Base-by-base conservation (phyloP, 2,888 invertebrate species). In the Lampropteryx suffumata region DNA sequence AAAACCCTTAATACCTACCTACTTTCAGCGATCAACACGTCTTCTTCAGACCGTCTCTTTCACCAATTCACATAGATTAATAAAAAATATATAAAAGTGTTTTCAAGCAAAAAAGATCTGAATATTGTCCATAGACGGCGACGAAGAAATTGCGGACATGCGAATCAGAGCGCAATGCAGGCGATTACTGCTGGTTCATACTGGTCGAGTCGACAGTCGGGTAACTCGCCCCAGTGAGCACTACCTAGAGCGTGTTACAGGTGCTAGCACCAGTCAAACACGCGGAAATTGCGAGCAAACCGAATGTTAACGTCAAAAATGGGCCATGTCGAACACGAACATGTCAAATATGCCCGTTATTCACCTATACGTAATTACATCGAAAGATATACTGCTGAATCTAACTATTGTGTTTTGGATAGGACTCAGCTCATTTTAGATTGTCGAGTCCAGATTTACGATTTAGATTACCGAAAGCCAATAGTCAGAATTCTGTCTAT, bases 141-240 rank as follows among this genome's bases (percentile, higher is more conserved):
- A 26, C 30, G 30, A 30, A 7, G 7, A 40, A 21, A 40, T 34
- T 39, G 32, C 34, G 45, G 41, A 21, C 36, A 33, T 32, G 46
- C 10, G 28, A 41, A 46, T 35, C 27, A 4, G 32, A 45, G 45
- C 41, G 50, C 41, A 50, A 36, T 51, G 50, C 41, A 41, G 44
- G 44, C 29, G 48, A 35, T 43, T 44, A 40, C 33, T 7, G 12
- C 13, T 10, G 8, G 29, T 40, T 29, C 14, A 34, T 32, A 49
- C 37, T 10, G 32, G 14, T 8, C 24, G 29, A 34, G 50, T 29
- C 24, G 6, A 24, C 11, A 11, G 34, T n/a, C 29, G 33, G 44
- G 44, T 35, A 28, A 9, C 27, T 43, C 36, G 37, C 28, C 7
- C 32, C 32, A 33, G 33, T 33, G 43, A 32, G 32, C 21, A 24